Conservation (phyloP, 1,140 invertebrate genomes). For the Temnothorax curvispinosus region DNA sequence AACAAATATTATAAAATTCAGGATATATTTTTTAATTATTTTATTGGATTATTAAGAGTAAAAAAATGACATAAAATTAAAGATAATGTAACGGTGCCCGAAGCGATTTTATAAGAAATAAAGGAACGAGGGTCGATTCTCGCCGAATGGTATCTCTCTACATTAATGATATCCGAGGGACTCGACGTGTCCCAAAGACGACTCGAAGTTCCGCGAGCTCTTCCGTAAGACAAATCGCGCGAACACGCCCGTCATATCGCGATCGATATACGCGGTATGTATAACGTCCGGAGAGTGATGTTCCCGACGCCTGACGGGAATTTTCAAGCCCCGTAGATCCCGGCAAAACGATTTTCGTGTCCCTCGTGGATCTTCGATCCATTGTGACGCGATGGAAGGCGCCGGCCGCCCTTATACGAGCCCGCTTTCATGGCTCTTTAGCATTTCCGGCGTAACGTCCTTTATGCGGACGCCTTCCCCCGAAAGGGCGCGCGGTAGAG, state of each 20-base stretch:
- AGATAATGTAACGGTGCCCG: neutral
- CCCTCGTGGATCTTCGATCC: conserved; percentile 71
- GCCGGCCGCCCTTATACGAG: conserved; percentile 44
- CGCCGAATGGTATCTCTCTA: neutral
- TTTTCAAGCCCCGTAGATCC: conserved; percentile 75
- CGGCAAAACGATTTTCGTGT: conserved; percentile 80
- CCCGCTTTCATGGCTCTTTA: conserved; percentile 69
- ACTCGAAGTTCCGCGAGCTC: conserved; percentile 8
- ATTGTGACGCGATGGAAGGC: conserved; percentile 54
- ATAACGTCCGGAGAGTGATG: conserved; percentile 77
- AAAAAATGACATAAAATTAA: neutral
- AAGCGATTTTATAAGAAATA: neutral
- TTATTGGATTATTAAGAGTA: neutral
- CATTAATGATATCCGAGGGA: conserved; percentile 28
- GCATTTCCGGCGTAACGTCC: conserved; percentile 73
- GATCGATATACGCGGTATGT: conserved; percentile 62
- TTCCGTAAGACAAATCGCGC: conserved; percentile 79
- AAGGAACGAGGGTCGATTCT: neutral
- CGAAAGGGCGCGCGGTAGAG: conserved; percentile 45
- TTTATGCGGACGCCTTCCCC: conserved; percentile 61
- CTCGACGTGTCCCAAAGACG: conserved; percentile 1
- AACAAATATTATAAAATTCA: neutral
- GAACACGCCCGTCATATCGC: conserved; percentile 74
- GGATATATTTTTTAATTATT: neutral
- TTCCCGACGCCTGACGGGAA: conserved; percentile 77